Conservation (phyloP, 2,113 vertebrate genomes). For the Hydrolagus affinis region DNA sequence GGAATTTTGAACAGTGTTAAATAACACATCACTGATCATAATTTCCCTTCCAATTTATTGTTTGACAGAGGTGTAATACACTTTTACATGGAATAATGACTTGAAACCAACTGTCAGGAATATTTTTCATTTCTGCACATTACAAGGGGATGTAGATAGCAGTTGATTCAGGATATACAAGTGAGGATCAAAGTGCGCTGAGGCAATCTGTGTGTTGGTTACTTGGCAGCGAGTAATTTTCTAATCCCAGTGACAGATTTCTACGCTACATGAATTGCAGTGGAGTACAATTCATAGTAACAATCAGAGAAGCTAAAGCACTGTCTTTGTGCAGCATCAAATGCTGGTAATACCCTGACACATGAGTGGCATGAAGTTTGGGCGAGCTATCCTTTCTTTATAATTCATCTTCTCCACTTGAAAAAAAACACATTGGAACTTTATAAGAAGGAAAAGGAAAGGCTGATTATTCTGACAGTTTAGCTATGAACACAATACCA, state of each 20-base stretch:
- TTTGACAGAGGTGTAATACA: background rate
- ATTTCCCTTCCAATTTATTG: background rate
- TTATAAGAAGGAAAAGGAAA: background rate
- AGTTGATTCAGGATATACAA: background rate
- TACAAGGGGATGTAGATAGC: background rate
- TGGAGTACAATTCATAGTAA: background rate
- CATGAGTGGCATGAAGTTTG: background rate
- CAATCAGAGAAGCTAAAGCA: background rate
- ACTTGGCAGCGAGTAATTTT: background rate
- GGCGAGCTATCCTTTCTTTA: background rate
- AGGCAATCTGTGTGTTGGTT: background rate
- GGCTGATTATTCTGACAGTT: constrained; percentile 15
- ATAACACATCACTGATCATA: too few species aligned
- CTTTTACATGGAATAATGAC: background rate
- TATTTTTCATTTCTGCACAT: background rate
- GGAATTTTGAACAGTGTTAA: too few species aligned
- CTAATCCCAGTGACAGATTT: background rate
- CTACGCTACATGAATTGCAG: background rate
- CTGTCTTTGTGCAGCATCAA: background rate
- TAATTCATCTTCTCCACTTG: background rate
- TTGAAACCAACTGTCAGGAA: background rate
- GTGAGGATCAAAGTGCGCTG: background rate
- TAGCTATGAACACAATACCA: background rate
- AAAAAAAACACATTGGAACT: background rate
- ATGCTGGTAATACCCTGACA: background rate